phyloP scores from a whole-genome alignment of 1,140 invertebrate species.

The Triops cancriformis region DNA sequence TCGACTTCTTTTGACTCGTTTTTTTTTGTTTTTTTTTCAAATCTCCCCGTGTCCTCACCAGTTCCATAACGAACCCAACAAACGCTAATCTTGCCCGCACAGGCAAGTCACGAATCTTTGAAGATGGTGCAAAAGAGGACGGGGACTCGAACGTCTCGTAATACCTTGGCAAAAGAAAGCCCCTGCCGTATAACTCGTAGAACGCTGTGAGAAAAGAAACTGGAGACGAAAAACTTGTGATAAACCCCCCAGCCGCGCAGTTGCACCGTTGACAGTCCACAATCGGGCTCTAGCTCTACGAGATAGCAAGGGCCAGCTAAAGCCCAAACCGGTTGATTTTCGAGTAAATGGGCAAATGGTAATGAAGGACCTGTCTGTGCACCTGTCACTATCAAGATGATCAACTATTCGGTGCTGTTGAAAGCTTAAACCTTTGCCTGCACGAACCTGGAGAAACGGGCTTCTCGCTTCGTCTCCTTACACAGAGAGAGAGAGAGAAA shows the following conservation, averaged over 20 bases:
- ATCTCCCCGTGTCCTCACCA: background rate
- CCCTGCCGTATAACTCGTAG: background rate
- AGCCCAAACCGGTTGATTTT: background rate
- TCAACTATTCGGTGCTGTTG: slow-evolving; percentile 1
- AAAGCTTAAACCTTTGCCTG: background rate
- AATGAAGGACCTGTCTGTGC: slow-evolving; percentile 4
- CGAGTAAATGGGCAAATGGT: background rate
- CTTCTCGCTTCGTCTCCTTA: background rate
- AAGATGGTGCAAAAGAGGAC: slow-evolving; percentile 5
- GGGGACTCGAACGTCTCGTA: background rate
- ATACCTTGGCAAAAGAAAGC: background rate
- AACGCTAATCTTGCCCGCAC: background rate
- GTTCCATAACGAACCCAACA: background rate
- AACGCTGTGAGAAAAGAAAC: background rate
- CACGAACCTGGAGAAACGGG: background rate
- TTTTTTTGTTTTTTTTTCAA: background rate
- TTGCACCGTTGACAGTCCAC: background rate
- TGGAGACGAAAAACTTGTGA: background rate
- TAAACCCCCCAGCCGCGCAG: background rate
- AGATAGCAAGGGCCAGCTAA: background rate
- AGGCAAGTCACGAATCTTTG: slow-evolving; percentile 1
- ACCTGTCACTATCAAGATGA: slow-evolving; percentile 13
- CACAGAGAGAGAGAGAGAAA: too few relatives aligned
- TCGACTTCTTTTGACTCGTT: background rate
- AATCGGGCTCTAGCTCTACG: background rate